Base-by-base conservation (phyloP, 2,113 vertebrate species). In the Eurystomus gularis region DNA sequence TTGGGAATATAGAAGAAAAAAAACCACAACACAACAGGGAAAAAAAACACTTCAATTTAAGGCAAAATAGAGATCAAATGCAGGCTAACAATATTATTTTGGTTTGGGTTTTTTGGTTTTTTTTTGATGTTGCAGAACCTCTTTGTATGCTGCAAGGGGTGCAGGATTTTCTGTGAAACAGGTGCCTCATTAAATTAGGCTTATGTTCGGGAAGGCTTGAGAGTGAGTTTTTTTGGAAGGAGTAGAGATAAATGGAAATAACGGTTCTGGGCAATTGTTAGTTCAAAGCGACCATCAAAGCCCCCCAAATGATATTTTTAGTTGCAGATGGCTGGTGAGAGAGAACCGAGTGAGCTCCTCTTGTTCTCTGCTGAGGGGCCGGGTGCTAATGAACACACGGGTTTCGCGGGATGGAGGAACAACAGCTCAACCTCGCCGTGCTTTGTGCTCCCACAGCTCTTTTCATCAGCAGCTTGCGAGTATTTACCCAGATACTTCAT, bases 301-400 rank as follows among this genome's bases (percentile, higher is more conserved):
- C 83, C 94, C 51, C 24, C 14, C 16, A 8, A 73, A 84, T 76
- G 77, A 73, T 84, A 94, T 93, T 97, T 98, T 97, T 94, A 95
- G 97, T 94, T 97, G 97, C 97, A 98, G 97, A 94, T 96, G 97
- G 97, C 52, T 88, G 95, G 77, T 66, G 94, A 93, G 90, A 88
- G 84, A 85, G 92, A 95, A 46, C 48, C 60, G 92, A 90, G 84
- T 0, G 46, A 93, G 90, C 86, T 92, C 89, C 90, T 96, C 55
- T 7, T 91, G 94, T 91, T 96, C 84, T 88, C 77, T 54, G 82
- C 90, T 3, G 68, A 39, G 86, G 88, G 91, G 92, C 85, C 3
- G 25, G 73, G 40, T 51, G 75, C 90, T 97, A 95, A 97, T 88
- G 97, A 97, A 94, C 92, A 61, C 86, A 8, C 10, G 24, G 84